Percentiles rank a stretch among this genome's conserved stretches.
Conservation (phyloP, 2,888 invertebrate genomes). For the Apodemia mormo region DNA sequence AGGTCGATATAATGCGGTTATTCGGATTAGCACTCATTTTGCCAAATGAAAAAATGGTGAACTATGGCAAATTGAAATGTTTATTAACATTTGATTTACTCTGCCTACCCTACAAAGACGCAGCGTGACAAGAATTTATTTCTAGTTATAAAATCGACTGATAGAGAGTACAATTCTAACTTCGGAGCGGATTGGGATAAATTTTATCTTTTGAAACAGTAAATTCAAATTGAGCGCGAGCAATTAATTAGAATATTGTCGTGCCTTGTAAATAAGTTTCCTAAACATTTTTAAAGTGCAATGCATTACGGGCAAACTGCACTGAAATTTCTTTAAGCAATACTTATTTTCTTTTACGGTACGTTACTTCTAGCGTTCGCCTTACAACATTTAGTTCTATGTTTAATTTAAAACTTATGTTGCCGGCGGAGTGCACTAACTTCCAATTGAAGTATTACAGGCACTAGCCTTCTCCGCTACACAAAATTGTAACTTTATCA, state of each 20-base stretch:
- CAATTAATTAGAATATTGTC: constrained; percentile 20
- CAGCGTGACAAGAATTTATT: too few relatives aligned
- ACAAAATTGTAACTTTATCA: not conserved
- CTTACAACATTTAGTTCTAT: constrained; percentile 17
- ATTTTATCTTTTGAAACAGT: too few relatives aligned
- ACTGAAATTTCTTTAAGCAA: constrained; percentile 37
- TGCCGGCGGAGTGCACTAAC: constrained; percentile 6
- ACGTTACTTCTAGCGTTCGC: constrained; percentile 26
- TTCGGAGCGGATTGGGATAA: too few relatives aligned
- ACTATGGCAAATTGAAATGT: too few relatives aligned
- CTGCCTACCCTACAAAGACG: too few relatives aligned
- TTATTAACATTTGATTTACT: too few relatives aligned
- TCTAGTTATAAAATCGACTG: too few relatives aligned
- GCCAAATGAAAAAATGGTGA: too few relatives aligned
- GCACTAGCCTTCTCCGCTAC: not conserved
- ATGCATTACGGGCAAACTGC: constrained; percentile 35
- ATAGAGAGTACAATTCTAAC: too few relatives aligned
- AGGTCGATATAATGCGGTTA: too few relatives aligned
- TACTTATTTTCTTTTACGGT: constrained; percentile 39
- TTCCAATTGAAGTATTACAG: not conserved
- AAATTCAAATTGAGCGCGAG: too few relatives aligned
- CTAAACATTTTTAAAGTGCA: constrained; percentile 36
- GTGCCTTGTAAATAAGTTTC: constrained; percentile 14
- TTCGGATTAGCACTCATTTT: too few relatives aligned
- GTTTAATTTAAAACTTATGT: constrained; percentile 23